Evolutionary conservation across 2,113 vertebrate species (phyloP), one percentile per base, ranked within the genome.

Genomic region (Callipepla squamata): DNA sequence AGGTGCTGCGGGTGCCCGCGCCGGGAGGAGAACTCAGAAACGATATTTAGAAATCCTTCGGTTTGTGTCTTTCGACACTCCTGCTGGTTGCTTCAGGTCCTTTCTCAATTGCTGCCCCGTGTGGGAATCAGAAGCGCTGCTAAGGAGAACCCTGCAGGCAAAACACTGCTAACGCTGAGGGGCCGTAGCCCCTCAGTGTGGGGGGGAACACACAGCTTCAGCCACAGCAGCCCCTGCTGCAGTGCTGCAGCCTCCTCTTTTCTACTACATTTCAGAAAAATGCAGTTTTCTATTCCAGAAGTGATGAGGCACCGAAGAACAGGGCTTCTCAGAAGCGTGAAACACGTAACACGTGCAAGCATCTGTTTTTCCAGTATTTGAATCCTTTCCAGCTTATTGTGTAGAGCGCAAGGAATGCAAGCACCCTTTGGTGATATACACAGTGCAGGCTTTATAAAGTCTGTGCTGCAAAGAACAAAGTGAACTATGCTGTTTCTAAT

Each of bases 61-160:
- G 75, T 87, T 87, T 73, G 58, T 65, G 72, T 74, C 80, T 94
- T 95, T 94, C 76, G 62, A 77, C 91, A 93, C 75, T 72, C 51
- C 11, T 47, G 32, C 70, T 93, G 32, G 45, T 88, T 94, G 66
- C 53, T 82, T 92, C 88, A 66, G 72, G 63, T 23, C 86, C 36
- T 83, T 77, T 81, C 82, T 93, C 59, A 61, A 70, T 36, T 83
- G 16, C 68, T 80, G 20, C 76, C 23, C 68, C 82, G 11, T 73
- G 51, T 2, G 45, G 80, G 85, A 92, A 85, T 92, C 58, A 44
- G 81, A 50, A 85, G 15, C 30, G 21, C 45, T 36, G 51, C 67
- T 3, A 2, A 70, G 74, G 55, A 95, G 80, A 90, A 82, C 47
- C 72, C 63, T 90, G 59, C 82, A 82, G 76, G 63, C 47, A 50